phyloP scores from a whole-genome alignment of 2,113 vertebrate genomes.

The Melanerpes aurifrons region DNA sequence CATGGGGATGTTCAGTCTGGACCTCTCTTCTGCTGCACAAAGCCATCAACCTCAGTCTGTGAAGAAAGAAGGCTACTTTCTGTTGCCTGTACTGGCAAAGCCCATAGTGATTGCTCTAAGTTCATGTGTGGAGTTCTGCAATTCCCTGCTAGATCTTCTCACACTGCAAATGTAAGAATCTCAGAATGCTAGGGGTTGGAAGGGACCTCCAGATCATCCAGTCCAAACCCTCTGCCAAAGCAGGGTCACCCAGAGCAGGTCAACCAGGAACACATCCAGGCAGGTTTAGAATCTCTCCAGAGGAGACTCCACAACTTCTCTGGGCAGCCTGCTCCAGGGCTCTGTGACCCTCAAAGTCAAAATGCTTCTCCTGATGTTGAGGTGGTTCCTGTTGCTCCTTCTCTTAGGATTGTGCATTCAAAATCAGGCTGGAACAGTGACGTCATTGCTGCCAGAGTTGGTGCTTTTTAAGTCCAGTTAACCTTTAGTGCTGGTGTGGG shows the following conservation, averaged over 20 bases:
- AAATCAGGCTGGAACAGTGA: accelerated
- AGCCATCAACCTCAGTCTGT: not conserved
- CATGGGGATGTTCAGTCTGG: no score
- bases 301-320: no score
- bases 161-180: not conserved
- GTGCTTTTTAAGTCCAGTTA: not conserved
- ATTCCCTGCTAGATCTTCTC: not conserved
- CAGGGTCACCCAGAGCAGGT: no score
- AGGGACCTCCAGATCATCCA: no score
- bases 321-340: no score
- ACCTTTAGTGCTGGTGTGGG: not conserved
- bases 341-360: no score
- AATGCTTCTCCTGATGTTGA: no score
- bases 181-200: no score
- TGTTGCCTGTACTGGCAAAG: not conserved
- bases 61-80: not conserved
- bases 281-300: no score
- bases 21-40: not conserved
- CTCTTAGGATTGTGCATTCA: not conserved
- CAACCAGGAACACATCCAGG: no score
- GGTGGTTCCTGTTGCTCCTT: no score
- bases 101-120: not conserved
- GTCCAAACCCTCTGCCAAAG: no score
- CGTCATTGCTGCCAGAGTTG: not conserved
- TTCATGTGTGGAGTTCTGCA: accelerated